These are phyloP conservation scores for Notoglanidium macrostoma DNA, from an alignment of 2,797 vertebrate species.

Conservation along the genomic window DNA sequence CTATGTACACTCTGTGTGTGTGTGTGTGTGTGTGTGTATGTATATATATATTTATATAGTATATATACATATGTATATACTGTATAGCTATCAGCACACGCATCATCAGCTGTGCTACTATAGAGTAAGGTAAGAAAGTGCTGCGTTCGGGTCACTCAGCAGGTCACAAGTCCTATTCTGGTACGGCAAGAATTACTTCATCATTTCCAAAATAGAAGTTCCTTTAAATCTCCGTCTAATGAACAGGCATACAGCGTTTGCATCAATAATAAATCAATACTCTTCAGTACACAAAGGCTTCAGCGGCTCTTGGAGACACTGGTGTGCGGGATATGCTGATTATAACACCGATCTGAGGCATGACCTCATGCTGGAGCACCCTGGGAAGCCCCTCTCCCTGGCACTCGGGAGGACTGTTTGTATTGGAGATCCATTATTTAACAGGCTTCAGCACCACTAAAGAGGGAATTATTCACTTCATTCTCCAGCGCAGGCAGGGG, in stretches of 20 bases:
- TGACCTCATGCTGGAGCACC: slow-evolving; percentile 19
- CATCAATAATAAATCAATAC: slow-evolving; percentile 52
- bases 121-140: neutral
- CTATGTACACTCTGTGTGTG: neutral
- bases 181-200: neutral
- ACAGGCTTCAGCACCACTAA: slow-evolving; percentile 27
- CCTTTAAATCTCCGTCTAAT: neutral
- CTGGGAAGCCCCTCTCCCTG: slow-evolving; percentile 14
- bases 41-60: too few species aligned
- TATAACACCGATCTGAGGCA: slow-evolving; percentile 32
- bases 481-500: slow-evolving; percentile 20
- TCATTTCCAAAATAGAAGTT: neutral
- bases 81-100: neutral
- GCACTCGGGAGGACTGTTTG: slow-evolving; percentile 30
- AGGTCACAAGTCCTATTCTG: neutral
- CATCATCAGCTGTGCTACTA: neutral
- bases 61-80: neutral
- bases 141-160: neutral
- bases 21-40: too few species aligned
- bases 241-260: neutral
- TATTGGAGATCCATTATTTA: slow-evolving; percentile 41
- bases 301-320: slow-evolving; percentile 15
- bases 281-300: slow-evolving; percentile 20
- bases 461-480: slow-evolving; percentile 53
- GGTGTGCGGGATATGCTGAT: slow-evolving; percentile 28